These are phyloP conservation scores for Auanema sp. DNA, from an alignment of 2,888 invertebrate genomes.

Conservation along the genomic window DNA sequence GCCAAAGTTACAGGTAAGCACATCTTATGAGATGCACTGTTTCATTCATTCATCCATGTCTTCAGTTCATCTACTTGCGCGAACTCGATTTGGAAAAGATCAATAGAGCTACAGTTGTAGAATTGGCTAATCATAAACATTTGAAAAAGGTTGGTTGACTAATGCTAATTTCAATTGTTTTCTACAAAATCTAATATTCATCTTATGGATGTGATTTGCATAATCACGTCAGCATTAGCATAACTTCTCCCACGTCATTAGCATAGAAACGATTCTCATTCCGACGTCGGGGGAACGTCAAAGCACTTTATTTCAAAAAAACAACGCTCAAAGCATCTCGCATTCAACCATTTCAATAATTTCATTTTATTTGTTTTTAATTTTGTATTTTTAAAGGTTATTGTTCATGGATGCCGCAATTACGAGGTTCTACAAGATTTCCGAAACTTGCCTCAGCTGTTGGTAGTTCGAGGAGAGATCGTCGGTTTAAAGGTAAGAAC, in stretches of 20 bases:
- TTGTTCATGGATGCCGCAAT: conserved; percentile 60
- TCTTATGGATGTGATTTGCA: too few species aligned
- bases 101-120: conserved; percentile 61
- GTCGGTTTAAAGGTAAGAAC: conserved; percentile 55
- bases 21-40: neutral
- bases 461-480: conserved; percentile 64
- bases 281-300: too few species aligned
- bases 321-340: too few species aligned
- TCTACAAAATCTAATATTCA: too few species aligned
- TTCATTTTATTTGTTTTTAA: neutral
- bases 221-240: too few species aligned
- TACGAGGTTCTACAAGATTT: conserved; percentile 63
- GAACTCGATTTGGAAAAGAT: conserved; percentile 63
- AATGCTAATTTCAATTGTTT: too few species aligned
- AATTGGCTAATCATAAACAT: conserved; percentile 54
- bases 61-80: conserved; percentile 64
- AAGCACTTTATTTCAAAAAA: too few species aligned
- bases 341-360: too few species aligned
- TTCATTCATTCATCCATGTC: conserved; percentile 5
- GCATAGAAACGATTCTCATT: too few species aligned
- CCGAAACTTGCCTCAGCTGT: conserved; percentile 59
- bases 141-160: conserved; percentile 55
- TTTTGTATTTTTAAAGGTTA: conserved; percentile 30
- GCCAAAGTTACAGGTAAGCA: conserved; percentile 55
- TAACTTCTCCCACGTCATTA: too few species aligned